Evolutionary conservation across 2,797 vertebrate species (phyloP).

Genomic region (Diglossa cyanea): DNA sequence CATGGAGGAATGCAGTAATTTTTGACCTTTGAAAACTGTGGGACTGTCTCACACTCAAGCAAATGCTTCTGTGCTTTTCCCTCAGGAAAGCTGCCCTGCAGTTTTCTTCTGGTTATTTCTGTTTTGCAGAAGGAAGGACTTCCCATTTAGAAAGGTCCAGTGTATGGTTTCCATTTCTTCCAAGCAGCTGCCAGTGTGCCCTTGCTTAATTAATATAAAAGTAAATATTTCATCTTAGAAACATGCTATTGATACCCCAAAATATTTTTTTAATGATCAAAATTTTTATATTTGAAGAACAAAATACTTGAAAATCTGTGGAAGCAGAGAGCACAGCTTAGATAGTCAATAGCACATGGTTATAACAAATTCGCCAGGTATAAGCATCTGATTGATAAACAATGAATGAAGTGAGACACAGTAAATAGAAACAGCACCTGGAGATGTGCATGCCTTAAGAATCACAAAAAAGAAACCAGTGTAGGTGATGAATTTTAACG

Average conservation of each 20-base stretch:
- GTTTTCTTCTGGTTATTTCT: not conserved
- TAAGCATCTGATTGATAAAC: slow-evolving; percentile 4
- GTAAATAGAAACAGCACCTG: slow-evolving; percentile 19
- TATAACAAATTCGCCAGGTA: not conserved
- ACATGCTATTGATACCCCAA: not conserved
- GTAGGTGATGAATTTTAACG: slow-evolving; percentile 22
- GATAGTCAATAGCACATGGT: not conserved
- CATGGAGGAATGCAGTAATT: not conserved
- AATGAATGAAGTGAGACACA: slow-evolving; percentile 11
- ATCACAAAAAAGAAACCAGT: not conserved
- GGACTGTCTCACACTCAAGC: not conserved
- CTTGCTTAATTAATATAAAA: not conserved
- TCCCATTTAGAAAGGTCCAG: not conserved
- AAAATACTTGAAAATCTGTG: not conserved
- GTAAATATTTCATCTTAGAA: not conserved
- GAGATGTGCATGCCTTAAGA: not conserved
- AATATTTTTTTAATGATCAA: not conserved
- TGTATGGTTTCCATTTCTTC: not conserved
- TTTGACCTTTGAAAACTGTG: not conserved
- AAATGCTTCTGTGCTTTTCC: not conserved
- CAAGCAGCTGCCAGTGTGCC: not conserved
- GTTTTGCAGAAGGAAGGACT: not conserved
- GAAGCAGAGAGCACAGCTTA: not conserved
- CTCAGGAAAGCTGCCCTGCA: not conserved
- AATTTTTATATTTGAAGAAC: not conserved